Base-by-base conservation (phyloP, 2,888 invertebrate species). In the Melikaiella ostensackeni region DNA sequence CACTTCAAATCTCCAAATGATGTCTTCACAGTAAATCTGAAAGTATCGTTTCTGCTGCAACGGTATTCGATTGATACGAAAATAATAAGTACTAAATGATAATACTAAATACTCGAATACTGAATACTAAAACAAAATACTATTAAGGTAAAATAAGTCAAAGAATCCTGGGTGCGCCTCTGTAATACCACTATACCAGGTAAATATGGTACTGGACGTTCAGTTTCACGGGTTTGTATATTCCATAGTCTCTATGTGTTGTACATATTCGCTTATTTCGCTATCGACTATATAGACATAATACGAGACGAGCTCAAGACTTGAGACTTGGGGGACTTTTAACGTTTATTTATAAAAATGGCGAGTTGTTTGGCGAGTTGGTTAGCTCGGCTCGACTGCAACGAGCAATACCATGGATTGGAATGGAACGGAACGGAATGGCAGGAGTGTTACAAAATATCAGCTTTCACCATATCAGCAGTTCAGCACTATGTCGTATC, bases 401-500 rank as follows among this genome's bases (percentile, higher is more conserved):
- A 76, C 85, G 85, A 80, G 85, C 85, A 84, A 85, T 86, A 86
- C 84, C 85, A 81, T 84, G 85, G 84, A 85, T 84, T 86, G 88
- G 88, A 88, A 87, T 85, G 88, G 88, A 88, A 90, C 86, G 87
- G 88, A 87, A 88, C 86, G 88, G 88, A 87, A 88, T 87, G 87
- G 88, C 87, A 86, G 85, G 87, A 88, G 90, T 90, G 88, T 91
- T 91, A 91, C 91, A 91, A 91, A 91, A 91, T 91, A 91, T 91
- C 91, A 91, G 91, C 91, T 91, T 91, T 91, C 91, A 91, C 91
- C 89, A 85, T 90, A 90, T 91, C 90, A 88, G 79, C 85, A 77
- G 78, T 81, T 91, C 90, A 88, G 79, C 85, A 77, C 79, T 81
- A 75, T 79, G 81, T 80, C 80, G 79, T 78, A 66, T 76, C 74